Evolutionary conservation across 2,888 invertebrate genomes (phyloP).

Genomic region (Cephus pulcher): DNA sequence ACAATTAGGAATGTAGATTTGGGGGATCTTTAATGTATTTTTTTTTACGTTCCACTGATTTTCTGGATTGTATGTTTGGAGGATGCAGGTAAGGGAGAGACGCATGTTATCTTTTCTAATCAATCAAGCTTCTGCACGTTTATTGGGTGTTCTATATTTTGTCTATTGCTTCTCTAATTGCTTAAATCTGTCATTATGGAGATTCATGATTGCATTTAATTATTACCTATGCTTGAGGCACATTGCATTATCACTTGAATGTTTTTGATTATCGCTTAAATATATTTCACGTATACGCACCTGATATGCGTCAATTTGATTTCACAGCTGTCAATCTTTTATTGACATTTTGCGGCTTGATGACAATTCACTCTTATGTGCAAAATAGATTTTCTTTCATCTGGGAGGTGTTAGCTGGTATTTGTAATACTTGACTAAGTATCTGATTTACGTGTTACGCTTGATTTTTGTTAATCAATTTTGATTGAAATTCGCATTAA

Average conservation of each 20-base stretch:
- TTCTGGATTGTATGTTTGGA: not conserved
- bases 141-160: not conserved
- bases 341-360: slow-evolving; percentile 9
- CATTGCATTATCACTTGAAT: too few species aligned
- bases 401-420: slow-evolving; percentile 33
- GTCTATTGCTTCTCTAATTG: not conserved
- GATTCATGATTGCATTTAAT: not conserved
- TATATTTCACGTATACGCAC: not conserved
- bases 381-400: slow-evolving; percentile 5
- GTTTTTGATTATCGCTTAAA: not conserved
- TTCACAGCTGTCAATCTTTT: not conserved
- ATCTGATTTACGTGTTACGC: not conserved
- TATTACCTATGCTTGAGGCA: not conserved
- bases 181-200: not conserved
- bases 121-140: not conserved
- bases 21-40: not conserved
- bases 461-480: not conserved
- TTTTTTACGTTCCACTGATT: not conserved
- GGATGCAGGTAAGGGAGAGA: not conserved
- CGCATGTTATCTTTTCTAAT: not conserved
- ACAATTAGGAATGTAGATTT: not conserved
- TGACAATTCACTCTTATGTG: not conserved
- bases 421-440: not conserved
- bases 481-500: not conserved
- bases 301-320: not conserved